phyloP scores from a whole-genome alignment of 2,113 vertebrate genomes.

The Casuarius casuarius region DNA sequence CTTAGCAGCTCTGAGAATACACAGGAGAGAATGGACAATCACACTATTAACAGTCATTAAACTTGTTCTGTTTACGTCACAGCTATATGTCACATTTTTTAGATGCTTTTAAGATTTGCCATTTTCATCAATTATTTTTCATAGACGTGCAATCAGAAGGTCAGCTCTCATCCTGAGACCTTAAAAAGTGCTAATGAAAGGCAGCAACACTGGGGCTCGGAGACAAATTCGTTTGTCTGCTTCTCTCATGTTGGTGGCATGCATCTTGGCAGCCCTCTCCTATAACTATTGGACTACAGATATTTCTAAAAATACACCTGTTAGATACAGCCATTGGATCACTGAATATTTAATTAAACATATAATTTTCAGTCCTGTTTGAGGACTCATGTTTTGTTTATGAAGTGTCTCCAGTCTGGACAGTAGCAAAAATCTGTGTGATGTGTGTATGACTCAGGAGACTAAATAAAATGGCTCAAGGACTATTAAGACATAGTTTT shows the following conservation, averaged over 20 bases:
- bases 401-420: conserved; percentile 52
- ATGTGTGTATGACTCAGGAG: conserved; percentile 55
- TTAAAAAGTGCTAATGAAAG: background rate
- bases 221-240: background rate
- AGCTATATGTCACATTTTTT: background rate
- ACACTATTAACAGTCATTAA: background rate
- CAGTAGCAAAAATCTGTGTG: conserved; percentile 44
- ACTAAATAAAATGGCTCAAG: conserved; percentile 53
- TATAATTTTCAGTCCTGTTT: background rate
- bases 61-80: background rate
- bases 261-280: background rate
- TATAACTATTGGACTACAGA: background rate
- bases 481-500: conserved; percentile 41
- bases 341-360: conserved; percentile 6
- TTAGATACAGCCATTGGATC: background rate
- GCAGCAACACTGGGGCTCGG: background rate
- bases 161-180: background rate
- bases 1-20: background rate
- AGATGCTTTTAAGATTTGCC: background rate
- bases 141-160: background rate
- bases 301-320: conserved; percentile 10
- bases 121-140: background rate
- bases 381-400: conserved; percentile 34
- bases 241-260: background rate
- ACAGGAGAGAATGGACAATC: background rate